phyloP scores from a whole-genome alignment of 2,797 vertebrate species.

The Megalops cyprinoides region DNA sequence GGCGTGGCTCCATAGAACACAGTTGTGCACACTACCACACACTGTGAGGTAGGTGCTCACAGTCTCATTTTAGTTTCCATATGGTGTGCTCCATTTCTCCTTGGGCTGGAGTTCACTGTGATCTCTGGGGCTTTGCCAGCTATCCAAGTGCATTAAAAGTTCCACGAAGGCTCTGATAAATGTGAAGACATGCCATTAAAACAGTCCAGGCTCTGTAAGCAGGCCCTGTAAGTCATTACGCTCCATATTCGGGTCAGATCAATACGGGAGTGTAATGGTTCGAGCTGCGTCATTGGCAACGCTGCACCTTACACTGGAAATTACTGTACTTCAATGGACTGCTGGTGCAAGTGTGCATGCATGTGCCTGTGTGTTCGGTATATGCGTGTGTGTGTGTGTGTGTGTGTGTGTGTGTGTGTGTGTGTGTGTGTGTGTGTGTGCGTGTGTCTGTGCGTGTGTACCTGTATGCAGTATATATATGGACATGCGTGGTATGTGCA shows the following conservation, averaged over 20 bases:
- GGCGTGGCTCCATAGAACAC: too few relatives aligned
- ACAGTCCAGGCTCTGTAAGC: conserved; percentile 17
- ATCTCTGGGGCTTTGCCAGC: conserved; percentile 6
- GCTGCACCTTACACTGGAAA: background rate
- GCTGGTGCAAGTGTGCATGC: background rate
- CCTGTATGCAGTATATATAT: too few relatives aligned
- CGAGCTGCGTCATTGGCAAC: background rate
- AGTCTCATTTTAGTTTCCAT: background rate
- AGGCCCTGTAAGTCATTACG: conserved; percentile 7
- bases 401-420: background rate
- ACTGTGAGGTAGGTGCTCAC: too few relatives aligned
- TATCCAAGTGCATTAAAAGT: background rate
- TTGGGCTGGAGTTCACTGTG: background rate
- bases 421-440: too few relatives aligned
- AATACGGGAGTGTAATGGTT: conserved; percentile 18
- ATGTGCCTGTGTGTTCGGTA: too few relatives aligned
- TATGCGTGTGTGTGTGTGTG: background rate
- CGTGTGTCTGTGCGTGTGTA: too few relatives aligned
- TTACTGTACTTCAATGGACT: background rate
- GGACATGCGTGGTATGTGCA: too few relatives aligned
- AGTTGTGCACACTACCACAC: too few relatives aligned
- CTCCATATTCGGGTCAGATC: conserved; percentile 28
- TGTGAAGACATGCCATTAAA: conserved; percentile 22
- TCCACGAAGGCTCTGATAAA: conserved; percentile 5
- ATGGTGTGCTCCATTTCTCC: background rate